Conservation (phyloP, 2,888 invertebrate species). For the Bruchidius siliquastri region DNA sequence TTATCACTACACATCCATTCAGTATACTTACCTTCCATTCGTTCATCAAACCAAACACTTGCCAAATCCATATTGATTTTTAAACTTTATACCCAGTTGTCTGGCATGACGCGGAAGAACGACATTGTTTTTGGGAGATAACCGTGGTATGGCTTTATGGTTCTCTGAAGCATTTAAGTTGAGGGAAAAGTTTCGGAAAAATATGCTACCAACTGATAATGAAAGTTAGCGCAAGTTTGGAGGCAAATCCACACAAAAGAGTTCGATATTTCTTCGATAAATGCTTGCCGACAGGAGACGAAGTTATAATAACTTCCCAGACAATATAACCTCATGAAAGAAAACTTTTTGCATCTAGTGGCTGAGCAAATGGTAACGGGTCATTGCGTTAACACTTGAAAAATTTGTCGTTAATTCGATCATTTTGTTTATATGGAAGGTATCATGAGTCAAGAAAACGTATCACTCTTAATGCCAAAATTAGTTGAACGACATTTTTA, state of each 20-base stretch:
- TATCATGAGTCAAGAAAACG: too few relatives aligned
- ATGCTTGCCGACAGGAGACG: not conserved
- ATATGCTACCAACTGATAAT: not conserved
- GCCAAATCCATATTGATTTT: too few relatives aligned
- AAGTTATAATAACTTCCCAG: not conserved
- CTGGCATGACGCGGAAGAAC: too few relatives aligned
- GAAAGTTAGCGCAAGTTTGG: not conserved
- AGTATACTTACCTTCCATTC: too few relatives aligned
- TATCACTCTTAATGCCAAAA: too few relatives aligned
- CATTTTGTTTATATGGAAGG: too few relatives aligned
- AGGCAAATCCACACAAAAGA: not conserved
- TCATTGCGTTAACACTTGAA: too few relatives aligned
- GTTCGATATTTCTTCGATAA: not conserved
- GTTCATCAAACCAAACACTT: too few relatives aligned
- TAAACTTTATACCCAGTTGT: too few relatives aligned
- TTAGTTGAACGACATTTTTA: too few relatives aligned
- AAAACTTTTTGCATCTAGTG: not conserved
- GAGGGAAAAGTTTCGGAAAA: not conserved
- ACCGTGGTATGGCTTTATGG: not conserved
- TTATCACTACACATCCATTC: too few relatives aligned
- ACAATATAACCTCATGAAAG: not conserved
- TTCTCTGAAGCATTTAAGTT: not conserved
- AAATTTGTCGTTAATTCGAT: too few relatives aligned
- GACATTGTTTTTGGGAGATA: not conserved
- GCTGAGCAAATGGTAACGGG: not conserved